Conservation (phyloP, 2,113 vertebrate genomes). For the Heliornis fulica region DNA sequence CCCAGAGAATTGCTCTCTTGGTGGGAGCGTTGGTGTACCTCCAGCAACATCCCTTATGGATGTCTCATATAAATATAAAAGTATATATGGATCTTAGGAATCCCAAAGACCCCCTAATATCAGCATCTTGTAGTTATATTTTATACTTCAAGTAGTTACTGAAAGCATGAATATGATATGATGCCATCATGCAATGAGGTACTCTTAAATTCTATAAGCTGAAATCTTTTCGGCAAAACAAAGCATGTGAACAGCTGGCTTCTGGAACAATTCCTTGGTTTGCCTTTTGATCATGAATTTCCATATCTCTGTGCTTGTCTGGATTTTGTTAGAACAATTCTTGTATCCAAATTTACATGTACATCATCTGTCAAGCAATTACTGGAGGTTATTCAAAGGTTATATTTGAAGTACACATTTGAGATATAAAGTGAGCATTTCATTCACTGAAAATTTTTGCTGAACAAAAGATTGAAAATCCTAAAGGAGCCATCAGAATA, state of each 20-base stretch:
- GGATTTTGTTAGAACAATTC: constrained; percentile 35
- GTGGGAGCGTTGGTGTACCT: neutral
- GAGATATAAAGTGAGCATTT: constrained; percentile 10
- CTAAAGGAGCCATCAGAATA: constrained; percentile 42
- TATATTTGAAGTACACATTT: constrained; percentile 33
- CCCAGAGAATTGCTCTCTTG: neutral
- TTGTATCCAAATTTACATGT: constrained; percentile 1
- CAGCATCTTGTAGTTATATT: neutral
- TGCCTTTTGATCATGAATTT: neutral
- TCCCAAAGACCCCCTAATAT: neutral
- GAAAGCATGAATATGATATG: neutral
- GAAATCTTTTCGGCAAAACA: neutral
- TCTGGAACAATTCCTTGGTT: neutral
- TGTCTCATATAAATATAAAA: neutral
- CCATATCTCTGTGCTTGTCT: neutral
- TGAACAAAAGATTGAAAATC: constrained; percentile 25
- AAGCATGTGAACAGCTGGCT: neutral
- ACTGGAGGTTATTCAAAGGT: constrained; percentile 62
- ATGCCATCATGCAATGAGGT: neutral
- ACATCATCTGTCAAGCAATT: constrained; percentile 39
- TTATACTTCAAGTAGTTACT: neutral
- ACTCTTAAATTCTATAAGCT: neutral
- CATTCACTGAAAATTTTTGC: constrained; percentile 23
- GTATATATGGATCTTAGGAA: neutral
- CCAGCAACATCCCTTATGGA: neutral